Evolutionary conservation across 2,888 invertebrate species (phyloP), one percentile per base, ranked within the genome.

Genomic region (Acleris emargana): DNA sequence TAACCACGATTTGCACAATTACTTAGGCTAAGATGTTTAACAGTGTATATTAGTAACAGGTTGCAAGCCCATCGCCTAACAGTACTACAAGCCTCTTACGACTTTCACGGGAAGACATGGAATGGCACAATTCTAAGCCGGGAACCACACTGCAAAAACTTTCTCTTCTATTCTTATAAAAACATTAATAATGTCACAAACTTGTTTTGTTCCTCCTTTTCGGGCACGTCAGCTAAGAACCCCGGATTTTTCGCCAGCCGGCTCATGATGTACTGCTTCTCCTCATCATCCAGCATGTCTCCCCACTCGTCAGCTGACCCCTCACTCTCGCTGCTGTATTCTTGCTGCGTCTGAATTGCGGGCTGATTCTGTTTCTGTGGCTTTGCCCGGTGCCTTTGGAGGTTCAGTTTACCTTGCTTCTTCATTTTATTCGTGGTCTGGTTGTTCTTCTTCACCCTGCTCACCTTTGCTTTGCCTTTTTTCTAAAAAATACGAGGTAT

Each of bases 201-300:
- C 62, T 67, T 67, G 20, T 67, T 62, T 25, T 62, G 53, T 43
- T 63, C 62, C 43, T 90, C 88, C 52, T 87, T 79, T 63, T 87
- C 83, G 0, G 90, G 89, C 5, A 92, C 83, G 75, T 89, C 85
- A 16, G 90, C 80, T 18, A 92, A 73, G 49, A 91, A 71, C 49
- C 86, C 82, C 0, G 90, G 91, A 69, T 92, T 90, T 69, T 89
- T 90, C 0, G 87, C 82, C 7, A 92, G 80, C 45, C 90, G 80
- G 9, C 72, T 84, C 80, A 91, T 82, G 49, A 94, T 87, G 71
- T 94, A 94, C 69, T 89, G 79, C 71, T 94, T 85, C 70, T 94
- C 94, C 1, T 94, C 94, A 1, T 91, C 87, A 53, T 94, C 94
- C 72, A 94, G 76, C 94, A 94, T 94, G 72, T 94, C 93, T 20